Base-by-base conservation (phyloP, 2,797 vertebrate genomes). In the Cryptoprocta ferox region DNA sequence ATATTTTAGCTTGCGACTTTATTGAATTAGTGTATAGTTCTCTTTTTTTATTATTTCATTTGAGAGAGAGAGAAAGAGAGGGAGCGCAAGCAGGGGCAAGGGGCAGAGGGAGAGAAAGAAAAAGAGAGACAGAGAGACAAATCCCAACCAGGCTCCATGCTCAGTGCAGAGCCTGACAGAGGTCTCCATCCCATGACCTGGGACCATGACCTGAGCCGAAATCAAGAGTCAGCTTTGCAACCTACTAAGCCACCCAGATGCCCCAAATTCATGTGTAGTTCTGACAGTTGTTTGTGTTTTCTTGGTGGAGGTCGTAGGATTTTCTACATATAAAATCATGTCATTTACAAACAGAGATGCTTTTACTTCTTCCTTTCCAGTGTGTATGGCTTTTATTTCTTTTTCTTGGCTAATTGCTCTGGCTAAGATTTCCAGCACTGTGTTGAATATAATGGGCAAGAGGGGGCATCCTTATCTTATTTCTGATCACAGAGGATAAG, bases 261-360 rank as follows among this genome's bases (percentile, higher is more conserved):
- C 21, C 56, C 56, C 94, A 59, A 87, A 81, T 85, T 94, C 39
- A 10, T 91, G 61, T 83, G 37, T 95, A 75, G 56, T 94, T 95
- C 21, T 48, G 19, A 48, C 1, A 39, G 14, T 79, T 95, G 24
- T 48, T 3, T 10, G 7, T 84, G 32, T 42, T 78, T 78, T 75
- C 28, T 75, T 45, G 14, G 4, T 84, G 59, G 28, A 28, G 75
- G 75, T 53, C 13, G n/a, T 91, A 76, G 53, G 16, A 39, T 61
- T 75, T 93, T 93, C n/a, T 66, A 81, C 7, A 32, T 65, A 50
- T 76, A 59, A 30, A 4, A 56, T 82, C 35, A 61, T 85, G 21
- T 59, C 13, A 50, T 91, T 19, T 70, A 48, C 9, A 61, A 39
- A 73, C 4, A 73, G 56, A 78, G 24, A 24, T 50, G 78, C 53